Evolutionary conservation across 1,140 invertebrate genomes (phyloP).

Genomic region (Drosophila ambigua): DNA sequence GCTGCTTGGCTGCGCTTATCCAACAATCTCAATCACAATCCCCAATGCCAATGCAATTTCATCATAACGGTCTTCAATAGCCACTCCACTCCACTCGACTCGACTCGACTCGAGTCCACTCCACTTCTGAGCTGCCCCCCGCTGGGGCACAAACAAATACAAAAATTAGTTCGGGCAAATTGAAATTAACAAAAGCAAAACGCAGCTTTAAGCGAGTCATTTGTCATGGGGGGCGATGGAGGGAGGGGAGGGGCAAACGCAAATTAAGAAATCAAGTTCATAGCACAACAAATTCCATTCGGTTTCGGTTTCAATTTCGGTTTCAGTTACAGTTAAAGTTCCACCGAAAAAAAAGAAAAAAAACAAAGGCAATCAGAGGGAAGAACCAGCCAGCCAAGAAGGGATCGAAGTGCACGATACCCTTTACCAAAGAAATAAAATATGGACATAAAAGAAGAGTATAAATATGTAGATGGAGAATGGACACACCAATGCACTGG

Average conservation of each 20-base stretch:
- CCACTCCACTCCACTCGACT: slow-evolving; percentile 15
- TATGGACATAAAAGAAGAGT: neutral
- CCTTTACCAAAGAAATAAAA: neutral
- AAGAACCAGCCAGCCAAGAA: too few species aligned
- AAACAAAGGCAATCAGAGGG: neutral
- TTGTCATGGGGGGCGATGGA: slow-evolving; percentile 35
- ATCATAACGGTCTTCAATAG: slow-evolving; percentile 46
- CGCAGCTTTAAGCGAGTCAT: slow-evolving; percentile 52
- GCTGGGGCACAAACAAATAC: slow-evolving; percentile 22
- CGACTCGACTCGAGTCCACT: neutral
- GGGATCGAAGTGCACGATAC: neutral
- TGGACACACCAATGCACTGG: too few species aligned
- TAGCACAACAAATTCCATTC: slow-evolving; percentile 56
- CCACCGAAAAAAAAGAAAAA: neutral
- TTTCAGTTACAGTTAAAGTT: slow-evolving; percentile 37
- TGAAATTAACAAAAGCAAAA: slow-evolving; percentile 51
- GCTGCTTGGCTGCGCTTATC: slow-evolving; percentile 37
- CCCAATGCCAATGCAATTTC: slow-evolving; percentile 49
- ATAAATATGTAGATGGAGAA: too few species aligned
- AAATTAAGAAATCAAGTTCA: slow-evolving; percentile 80
- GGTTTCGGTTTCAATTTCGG: slow-evolving; percentile 58
- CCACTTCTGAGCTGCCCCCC: slow-evolving; percentile 8
- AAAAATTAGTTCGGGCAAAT: slow-evolving; percentile 73
- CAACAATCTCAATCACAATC: slow-evolving; percentile 20
- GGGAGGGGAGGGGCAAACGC: slow-evolving; percentile 37